Conservation (phyloP, 2,888 invertebrate species). For the Aphodius sticticus region DNA sequence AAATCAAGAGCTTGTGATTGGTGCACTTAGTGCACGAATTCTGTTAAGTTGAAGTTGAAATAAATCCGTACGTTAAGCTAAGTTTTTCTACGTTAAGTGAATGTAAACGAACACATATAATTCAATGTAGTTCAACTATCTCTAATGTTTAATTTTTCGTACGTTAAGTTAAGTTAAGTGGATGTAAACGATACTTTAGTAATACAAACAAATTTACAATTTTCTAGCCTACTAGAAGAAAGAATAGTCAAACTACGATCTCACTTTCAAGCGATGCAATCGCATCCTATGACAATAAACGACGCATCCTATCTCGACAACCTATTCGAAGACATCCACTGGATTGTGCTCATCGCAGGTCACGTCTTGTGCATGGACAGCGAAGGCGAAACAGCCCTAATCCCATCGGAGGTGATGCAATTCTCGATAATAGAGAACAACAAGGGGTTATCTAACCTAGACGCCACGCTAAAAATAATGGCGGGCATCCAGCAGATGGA, state of each 20-base stretch:
- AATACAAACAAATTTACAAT: no score
- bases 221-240: slow-evolving; percentile 56
- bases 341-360: slow-evolving; percentile 83
- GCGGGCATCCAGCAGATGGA: slow-evolving; percentile 50
- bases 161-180: no score
- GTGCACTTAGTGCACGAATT: no score
- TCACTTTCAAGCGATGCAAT: slow-evolving; percentile 56
- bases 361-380: slow-evolving; percentile 72
- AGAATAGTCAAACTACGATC: slow-evolving; percentile 53
- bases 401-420: slow-evolving; percentile 71
- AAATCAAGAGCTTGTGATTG: no score
- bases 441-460: slow-evolving; percentile 51
- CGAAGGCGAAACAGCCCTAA: slow-evolving; percentile 71
- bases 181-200: no score
- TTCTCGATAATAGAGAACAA: slow-evolving; percentile 65
- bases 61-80: no score
- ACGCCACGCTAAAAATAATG: slow-evolving; percentile 55
- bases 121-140: no score
- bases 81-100: no score
- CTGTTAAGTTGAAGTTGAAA: no score
- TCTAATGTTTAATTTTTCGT: no score
- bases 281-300: slow-evolving; percentile 55
- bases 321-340: slow-evolving; percentile 89
- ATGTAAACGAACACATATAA: no score
- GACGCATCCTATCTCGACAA: slow-evolving; percentile 62